These are phyloP conservation scores for Eupelmus urozonus DNA, from an alignment of 2,888 invertebrate species.

Conservation along the genomic window DNA sequence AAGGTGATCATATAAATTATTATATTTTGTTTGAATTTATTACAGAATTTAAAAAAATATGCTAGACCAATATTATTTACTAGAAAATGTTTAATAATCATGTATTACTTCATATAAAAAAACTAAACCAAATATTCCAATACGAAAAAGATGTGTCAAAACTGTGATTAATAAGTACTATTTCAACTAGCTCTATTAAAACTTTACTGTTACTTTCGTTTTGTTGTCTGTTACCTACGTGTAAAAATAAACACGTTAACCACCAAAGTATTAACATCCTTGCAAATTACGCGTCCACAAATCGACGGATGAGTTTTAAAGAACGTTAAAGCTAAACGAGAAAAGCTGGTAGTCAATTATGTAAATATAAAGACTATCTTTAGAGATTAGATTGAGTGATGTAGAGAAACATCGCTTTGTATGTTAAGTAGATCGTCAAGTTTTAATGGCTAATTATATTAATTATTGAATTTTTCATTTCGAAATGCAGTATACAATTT, in stretches of 20 bases:
- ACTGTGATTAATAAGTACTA: conserved; percentile 16
- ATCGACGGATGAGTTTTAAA: conserved; percentile 13
- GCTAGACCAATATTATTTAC: too few species aligned
- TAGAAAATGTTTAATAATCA: too few species aligned
- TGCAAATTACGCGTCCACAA: conserved; percentile 5
- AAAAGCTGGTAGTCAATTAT: conserved; percentile 68
- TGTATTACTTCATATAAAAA: too few species aligned
- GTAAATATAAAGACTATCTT: conserved; percentile 67
- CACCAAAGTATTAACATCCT: conserved; percentile 32
- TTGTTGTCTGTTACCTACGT: conserved; percentile 5
- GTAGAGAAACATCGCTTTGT: conserved; percentile 37
- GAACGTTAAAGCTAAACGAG: background rate
- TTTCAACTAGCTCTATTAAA: conserved; percentile 9
- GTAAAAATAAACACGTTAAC: background rate
- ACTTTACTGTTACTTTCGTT: background rate
- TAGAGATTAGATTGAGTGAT: conserved; percentile 54
- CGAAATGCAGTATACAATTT: background rate
- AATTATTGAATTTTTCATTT: background rate
- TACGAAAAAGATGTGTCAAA: background rate
- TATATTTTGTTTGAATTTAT: too few species aligned
- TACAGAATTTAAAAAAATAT: too few species aligned
- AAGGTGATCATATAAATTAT: too few species aligned
- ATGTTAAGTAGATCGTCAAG: conserved; percentile 27
- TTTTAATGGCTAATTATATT: conserved; percentile 27
- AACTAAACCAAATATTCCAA: too few species aligned